These are phyloP conservation scores for Xyrauchen texanus DNA, from an alignment of 2,113 vertebrate species.

Conservation along the genomic window DNA sequence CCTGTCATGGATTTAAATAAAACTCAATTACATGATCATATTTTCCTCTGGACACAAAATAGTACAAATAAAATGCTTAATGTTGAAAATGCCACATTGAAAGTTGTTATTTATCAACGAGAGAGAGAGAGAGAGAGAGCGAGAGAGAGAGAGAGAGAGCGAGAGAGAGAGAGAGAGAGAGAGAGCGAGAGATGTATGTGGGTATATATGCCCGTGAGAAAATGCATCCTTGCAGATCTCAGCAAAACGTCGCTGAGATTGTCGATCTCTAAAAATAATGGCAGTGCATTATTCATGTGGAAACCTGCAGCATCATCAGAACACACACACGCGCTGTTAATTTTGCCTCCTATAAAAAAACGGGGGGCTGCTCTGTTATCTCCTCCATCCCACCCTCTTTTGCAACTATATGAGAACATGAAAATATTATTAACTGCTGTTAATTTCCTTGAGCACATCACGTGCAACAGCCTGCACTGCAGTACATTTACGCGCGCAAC, in stretches of 20 bases:
- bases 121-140: too few species aligned
- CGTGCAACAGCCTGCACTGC: not conserved
- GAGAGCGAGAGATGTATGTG: not conserved
- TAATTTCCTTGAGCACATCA: slow-evolving; percentile 8
- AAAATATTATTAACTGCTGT: slow-evolving; percentile 27
- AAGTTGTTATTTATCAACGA: too few species aligned
- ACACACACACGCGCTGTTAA: not conserved
- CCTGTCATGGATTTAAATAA: too few species aligned
- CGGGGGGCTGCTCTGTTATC: not conserved
- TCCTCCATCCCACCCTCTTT: not conserved
- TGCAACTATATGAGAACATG: not conserved
- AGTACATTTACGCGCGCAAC: not conserved
- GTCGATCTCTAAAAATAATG: slow-evolving; percentile 49
- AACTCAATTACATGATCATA: too few species aligned
- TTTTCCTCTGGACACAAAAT: too few species aligned
- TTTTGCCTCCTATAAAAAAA: slow-evolving; percentile 2
- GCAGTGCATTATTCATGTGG: slow-evolving; percentile 51
- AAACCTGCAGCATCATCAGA: slow-evolving; percentile 48
- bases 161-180: too few species aligned
- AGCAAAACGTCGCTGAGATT: slow-evolving; percentile 34
- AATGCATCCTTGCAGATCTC: slow-evolving; percentile 40
- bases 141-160: not conserved
- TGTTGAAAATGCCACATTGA: too few species aligned
- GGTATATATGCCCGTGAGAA: not conserved
- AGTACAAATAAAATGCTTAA: too few species aligned